Conservation (phyloP, 2,888 invertebrate genomes). For the Chromoteleia sp. region DNA sequence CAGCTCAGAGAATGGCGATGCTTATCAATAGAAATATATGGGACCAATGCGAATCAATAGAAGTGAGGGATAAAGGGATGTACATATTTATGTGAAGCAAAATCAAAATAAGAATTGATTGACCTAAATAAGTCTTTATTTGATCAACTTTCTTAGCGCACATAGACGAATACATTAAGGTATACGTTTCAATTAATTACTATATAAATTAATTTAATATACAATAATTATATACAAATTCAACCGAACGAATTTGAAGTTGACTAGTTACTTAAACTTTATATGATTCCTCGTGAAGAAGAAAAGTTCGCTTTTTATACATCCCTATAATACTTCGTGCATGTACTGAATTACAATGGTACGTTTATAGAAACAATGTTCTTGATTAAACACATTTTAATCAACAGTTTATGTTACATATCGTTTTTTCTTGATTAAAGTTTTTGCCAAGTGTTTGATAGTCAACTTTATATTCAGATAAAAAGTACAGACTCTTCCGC, state of each 20-base stretch:
- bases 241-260: background rate
- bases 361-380: slow-evolving; percentile 17
- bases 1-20: slow-evolving; percentile 2
- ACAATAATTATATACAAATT: background rate
- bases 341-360: slow-evolving; percentile 23
- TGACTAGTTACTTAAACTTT: background rate
- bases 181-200: background rate
- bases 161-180: too few relatives aligned
- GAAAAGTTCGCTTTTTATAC: slow-evolving; percentile 20
- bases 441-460: slow-evolving; percentile 34
- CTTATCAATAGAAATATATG: slow-evolving; percentile 10
- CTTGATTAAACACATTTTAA: slow-evolving; percentile 47
- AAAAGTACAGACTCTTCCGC: background rate
- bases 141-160: too few relatives aligned
- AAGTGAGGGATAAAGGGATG: slow-evolving; percentile 2
- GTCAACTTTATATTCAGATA: slow-evolving; percentile 39
- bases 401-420: slow-evolving; percentile 40
- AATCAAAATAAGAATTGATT: slow-evolving; percentile 2
- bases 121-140: background rate
- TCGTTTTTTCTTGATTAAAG: slow-evolving; percentile 36
- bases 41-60: slow-evolving; percentile 1
- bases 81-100: background rate
- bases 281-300: slow-evolving; percentile 10
- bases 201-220: too few relatives aligned
- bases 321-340: slow-evolving; percentile 12